A percentile compares a stretch with the other conserved stretches of the same genome.
These are phyloP conservation scores for Himalopsyche kuldschensis DNA, from an alignment of 2,888 invertebrate genomes.

Conservation along the genomic window DNA sequence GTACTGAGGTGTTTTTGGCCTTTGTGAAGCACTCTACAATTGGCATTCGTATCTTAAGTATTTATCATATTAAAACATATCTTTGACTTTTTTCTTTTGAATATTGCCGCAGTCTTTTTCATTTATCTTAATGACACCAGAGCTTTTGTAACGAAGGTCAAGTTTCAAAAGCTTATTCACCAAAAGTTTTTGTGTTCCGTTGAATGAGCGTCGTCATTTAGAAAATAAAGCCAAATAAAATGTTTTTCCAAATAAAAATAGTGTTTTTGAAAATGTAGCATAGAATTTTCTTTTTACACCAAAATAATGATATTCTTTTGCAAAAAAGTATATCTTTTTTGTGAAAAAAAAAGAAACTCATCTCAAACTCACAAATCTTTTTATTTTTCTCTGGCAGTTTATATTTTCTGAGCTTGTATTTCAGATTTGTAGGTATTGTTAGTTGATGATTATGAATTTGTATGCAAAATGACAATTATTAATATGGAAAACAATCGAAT, in stretches of 20 bases:
- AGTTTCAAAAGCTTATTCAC: neutral
- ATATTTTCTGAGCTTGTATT: too few species aligned
- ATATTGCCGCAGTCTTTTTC: neutral
- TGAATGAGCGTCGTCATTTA: neutral
- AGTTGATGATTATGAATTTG: too few species aligned
- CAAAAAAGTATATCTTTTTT: too few species aligned
- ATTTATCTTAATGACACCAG: neutral
- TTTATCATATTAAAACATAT: neutral
- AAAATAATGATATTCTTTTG: too few species aligned
- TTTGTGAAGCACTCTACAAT: neutral
- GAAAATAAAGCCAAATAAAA: neutral
- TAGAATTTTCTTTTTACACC: too few species aligned
- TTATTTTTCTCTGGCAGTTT: too few species aligned
- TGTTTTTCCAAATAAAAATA: neutral
- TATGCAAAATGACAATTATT: too few species aligned
- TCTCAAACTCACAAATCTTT: too few species aligned
- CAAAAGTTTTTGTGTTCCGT: neutral
- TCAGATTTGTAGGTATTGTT: too few species aligned
- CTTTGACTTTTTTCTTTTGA: neutral
- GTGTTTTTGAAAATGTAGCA: neutral
- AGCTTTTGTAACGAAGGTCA: neutral
- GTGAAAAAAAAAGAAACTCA: too few species aligned
- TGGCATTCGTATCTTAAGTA: neutral
- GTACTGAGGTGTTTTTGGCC: neutral
- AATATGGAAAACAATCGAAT: too few species aligned